Evolutionary conservation across 2,888 invertebrate genomes (phyloP).

Genomic region (Morpho achilles): DNA sequence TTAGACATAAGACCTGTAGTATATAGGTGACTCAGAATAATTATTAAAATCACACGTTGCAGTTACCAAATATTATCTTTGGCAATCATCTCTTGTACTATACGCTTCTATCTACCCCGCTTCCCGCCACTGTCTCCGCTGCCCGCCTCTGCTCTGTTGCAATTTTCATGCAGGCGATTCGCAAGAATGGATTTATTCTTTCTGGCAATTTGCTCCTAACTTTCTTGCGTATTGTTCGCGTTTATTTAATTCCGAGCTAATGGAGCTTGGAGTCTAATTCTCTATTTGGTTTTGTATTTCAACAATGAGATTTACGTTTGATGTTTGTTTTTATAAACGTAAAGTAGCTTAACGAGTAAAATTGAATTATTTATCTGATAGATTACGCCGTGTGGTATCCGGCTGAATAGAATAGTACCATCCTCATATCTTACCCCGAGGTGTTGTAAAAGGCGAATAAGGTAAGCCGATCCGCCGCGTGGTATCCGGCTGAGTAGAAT

Average conservation of each 20-base stretch:
- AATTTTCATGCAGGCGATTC: conserved; percentile 74
- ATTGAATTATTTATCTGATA: too few species aligned
- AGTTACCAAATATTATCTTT: neutral
- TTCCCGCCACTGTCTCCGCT: conserved; percentile 8
- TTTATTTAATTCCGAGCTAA: conserved; percentile 62
- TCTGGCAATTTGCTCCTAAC: conserved; percentile 65
- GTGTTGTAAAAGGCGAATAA: too few species aligned
- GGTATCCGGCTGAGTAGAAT: too few species aligned
- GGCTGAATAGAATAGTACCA: too few species aligned
- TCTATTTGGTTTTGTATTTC: conserved; percentile 15
- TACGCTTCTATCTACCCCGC: conserved; percentile 30
- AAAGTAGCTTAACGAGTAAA: neutral
- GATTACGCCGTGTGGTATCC: too few species aligned
- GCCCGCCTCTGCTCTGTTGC: conserved; percentile 69
- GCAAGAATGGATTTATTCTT: conserved; percentile 70
- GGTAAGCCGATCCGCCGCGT: too few species aligned
- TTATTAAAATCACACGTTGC: too few species aligned
- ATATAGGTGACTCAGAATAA: too few species aligned
- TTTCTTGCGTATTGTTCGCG: conserved; percentile 49
- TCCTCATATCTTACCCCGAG: too few species aligned
- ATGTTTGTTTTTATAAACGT: neutral
- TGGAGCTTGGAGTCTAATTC: conserved; percentile 43
- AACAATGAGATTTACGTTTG: conserved; percentile 1
- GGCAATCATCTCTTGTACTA: neutral
- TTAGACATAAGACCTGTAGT: too few species aligned